These are phyloP conservation scores for Drosophila flavopinicola DNA, from an alignment of 2,888 invertebrate genomes.

Conservation along the genomic window DNA sequence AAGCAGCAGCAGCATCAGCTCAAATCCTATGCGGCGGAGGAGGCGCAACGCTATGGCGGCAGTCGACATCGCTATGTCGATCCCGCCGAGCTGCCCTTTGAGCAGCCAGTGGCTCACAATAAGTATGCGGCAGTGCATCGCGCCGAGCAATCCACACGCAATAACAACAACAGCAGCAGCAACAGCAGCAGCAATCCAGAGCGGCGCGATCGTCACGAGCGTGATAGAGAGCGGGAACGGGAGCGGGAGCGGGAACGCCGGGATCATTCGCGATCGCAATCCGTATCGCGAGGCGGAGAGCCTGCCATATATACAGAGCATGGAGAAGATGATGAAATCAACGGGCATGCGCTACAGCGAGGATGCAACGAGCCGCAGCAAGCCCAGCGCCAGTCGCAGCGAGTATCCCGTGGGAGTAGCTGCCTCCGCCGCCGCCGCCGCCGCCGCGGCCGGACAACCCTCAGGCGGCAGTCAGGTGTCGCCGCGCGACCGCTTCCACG, in stretches of 20 bases:
- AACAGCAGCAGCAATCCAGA: slow-evolving; percentile 44
- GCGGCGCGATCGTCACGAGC: slow-evolving; percentile 54
- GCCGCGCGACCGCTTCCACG: slow-evolving; percentile 92
- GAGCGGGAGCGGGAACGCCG: slow-evolving; percentile 67
- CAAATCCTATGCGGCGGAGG: slow-evolving; percentile 77
- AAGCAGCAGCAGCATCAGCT: slow-evolving; percentile 77
- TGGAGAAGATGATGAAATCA: slow-evolving; percentile 84
- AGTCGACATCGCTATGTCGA: slow-evolving; percentile 82
- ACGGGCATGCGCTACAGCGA: slow-evolving; percentile 83
- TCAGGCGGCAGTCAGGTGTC: slow-evolving; percentile 82
- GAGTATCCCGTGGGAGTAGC: slow-evolving; percentile 11
- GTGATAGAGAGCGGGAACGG: slow-evolving; percentile 54
- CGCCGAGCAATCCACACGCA: slow-evolving; percentile 31
- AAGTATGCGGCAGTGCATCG: slow-evolving; percentile 77
- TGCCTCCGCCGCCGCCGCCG: background rate
- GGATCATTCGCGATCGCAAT: slow-evolving; percentile 82
- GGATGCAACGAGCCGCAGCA: slow-evolving; percentile 36
- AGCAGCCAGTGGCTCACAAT: slow-evolving; percentile 69
- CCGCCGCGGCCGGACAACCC: background rate
- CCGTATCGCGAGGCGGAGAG: slow-evolving; percentile 84
- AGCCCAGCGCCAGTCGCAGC: slow-evolving; percentile 24
- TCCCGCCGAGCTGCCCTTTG: slow-evolving; percentile 81
- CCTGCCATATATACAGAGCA: slow-evolving; percentile 84
- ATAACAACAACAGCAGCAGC: slow-evolving; percentile 18
- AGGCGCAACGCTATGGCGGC: slow-evolving; percentile 80